These are phyloP conservation scores for Syrrhaptes paradoxus DNA, from an alignment of 2,113 vertebrate species.

Conservation along the genomic window DNA sequence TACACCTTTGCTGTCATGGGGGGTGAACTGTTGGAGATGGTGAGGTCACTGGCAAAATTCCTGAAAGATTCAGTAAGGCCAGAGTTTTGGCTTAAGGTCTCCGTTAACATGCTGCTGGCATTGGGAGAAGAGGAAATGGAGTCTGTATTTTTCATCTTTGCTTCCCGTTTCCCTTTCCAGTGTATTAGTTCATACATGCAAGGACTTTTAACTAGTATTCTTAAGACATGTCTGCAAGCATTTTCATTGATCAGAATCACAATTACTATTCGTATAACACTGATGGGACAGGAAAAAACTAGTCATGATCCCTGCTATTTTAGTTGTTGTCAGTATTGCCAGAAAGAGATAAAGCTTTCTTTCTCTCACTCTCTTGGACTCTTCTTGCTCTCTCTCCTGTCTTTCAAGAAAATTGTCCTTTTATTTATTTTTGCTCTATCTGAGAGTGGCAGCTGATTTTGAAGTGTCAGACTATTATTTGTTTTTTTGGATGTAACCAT, in stretches of 20 bases:
- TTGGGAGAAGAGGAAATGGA: neutral
- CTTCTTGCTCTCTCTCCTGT: neutral
- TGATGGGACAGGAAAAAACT: slow-evolving; percentile 27
- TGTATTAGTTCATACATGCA: neutral
- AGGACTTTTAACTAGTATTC: neutral
- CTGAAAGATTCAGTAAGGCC: neutral
- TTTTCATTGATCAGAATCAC: neutral
- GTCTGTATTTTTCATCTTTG: neutral
- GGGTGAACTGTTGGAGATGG: neutral
- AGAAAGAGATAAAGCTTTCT: slow-evolving; percentile 24
- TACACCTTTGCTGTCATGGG: neutral
- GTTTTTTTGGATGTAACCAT: slow-evolving; percentile 74
- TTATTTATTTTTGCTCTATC: slow-evolving; percentile 76
- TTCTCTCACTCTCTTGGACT: neutral
- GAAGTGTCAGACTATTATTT: slow-evolving; percentile 74
- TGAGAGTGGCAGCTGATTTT: slow-evolving; percentile 76
- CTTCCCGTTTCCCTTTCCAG: neutral
- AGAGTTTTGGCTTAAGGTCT: neutral
- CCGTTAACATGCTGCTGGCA: rapidly evolving
- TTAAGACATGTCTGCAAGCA: neutral
- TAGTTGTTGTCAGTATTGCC: slow-evolving; percentile 35
- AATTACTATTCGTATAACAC: slow-evolving; percentile 3
- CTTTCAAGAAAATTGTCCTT: slow-evolving; percentile 76
- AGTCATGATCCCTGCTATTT: slow-evolving; percentile 31
- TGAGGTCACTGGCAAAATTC: neutral